phyloP scores from a whole-genome alignment of 2,113 vertebrate genomes.

The Blennius ocellaris region DNA sequence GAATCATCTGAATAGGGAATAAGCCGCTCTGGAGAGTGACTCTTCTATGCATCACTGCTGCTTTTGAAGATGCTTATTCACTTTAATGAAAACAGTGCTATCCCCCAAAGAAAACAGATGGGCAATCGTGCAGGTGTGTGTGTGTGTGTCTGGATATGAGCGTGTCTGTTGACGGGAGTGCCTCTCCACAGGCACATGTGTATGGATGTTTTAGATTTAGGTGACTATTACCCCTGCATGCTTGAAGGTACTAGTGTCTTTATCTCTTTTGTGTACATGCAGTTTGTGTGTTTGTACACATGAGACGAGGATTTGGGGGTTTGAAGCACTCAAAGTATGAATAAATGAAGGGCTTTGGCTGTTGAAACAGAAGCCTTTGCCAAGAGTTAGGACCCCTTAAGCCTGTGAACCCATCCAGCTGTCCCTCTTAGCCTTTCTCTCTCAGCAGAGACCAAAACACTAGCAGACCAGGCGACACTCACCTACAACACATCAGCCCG shows the following conservation, averaged over 20 bases:
- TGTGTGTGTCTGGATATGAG: not conserved
- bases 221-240: conserved; percentile 21
- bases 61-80: conserved; percentile 73
- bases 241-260: conserved; percentile 45
- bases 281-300: conserved; percentile 22
- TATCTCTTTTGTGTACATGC: conserved; percentile 25
- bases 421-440: conserved; percentile 61
- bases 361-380: conserved; percentile 59
- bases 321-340: conserved; percentile 75
- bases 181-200: conserved; percentile 33
- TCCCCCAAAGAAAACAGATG: conserved; percentile 81
- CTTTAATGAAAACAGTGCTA: conserved; percentile 72
- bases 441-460: conserved; percentile 56
- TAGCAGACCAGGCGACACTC: conserved; percentile 47
- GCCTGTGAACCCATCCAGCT: conserved; percentile 71
- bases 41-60: conserved; percentile 66
- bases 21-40: conserved; percentile 59
- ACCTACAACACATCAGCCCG: conserved; percentile 40
- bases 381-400: conserved; percentile 67
- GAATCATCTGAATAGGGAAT: conserved; percentile 69
- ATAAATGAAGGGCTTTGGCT: conserved; percentile 73
- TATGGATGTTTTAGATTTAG: conserved; percentile 34
- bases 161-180: conserved; percentile 36
- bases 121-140: conserved; percentile 59
- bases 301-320: conserved; percentile 54